Percentiles rank a stretch among this genome's conserved stretches.
Conservation (phyloP, 2,888 invertebrate genomes). For the Actias luna region DNA sequence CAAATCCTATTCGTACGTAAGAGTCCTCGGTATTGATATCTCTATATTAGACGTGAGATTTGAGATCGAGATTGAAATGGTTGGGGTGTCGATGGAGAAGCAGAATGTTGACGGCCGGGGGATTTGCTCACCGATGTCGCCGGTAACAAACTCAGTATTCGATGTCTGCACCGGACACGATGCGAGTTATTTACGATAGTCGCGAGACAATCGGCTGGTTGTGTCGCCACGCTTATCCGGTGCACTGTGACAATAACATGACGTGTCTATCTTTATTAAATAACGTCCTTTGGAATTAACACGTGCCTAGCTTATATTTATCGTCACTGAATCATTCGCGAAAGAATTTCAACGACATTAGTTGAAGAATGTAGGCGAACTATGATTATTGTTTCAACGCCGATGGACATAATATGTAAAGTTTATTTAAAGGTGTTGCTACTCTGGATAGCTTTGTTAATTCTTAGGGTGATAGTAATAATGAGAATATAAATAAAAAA, state of each 20-base stretch:
- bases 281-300: slow-evolving; percentile 69
- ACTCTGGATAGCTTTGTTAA: neutral
- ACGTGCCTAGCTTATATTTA: slow-evolving; percentile 67
- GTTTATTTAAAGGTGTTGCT: neutral
- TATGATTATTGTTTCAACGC: slow-evolving; percentile 22
- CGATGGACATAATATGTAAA: neutral
- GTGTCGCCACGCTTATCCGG: slow-evolving; percentile 70
- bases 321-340: slow-evolving; percentile 62
- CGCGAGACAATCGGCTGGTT: slow-evolving; percentile 76
- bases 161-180: slow-evolving; percentile 71
- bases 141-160: slow-evolving; percentile 67
- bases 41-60: slow-evolving; percentile 6
- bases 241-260: slow-evolving; percentile 76
- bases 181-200: slow-evolving; percentile 77
- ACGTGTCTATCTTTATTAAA: slow-evolving; percentile 78
- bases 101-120: slow-evolving; percentile 38
- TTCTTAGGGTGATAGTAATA: neutral
- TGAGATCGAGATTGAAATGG: slow-evolving; percentile 24
- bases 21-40: neutral
- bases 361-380: slow-evolving; percentile 34
- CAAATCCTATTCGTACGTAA: slow-evolving; percentile 25
- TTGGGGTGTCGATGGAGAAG: slow-evolving; percentile 24
- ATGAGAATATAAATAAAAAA: slow-evolving; percentile 10
- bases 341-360: slow-evolving; percentile 48
- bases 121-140: slow-evolving; percentile 58